These are phyloP conservation scores for Pollenia griseotomentosa DNA, from an alignment of 2,888 invertebrate species.

Conservation along the genomic window DNA sequence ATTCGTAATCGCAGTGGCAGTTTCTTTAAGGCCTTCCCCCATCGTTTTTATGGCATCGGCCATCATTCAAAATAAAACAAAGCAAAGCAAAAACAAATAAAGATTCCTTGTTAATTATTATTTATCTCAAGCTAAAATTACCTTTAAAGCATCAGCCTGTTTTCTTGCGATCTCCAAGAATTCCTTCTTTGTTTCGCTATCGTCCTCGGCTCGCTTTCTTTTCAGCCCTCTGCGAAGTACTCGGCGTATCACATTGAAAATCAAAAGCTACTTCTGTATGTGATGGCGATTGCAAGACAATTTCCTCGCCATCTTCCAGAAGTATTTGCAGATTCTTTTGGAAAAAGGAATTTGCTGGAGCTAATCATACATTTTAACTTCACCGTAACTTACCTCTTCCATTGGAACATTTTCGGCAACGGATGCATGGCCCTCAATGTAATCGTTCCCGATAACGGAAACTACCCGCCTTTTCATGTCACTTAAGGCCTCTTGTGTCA, in stretches of 20 bases:
- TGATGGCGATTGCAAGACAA: too few relatives aligned
- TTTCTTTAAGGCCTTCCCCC: neutral
- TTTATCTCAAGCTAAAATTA: neutral
- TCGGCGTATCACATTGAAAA: too few relatives aligned
- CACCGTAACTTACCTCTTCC: constrained; percentile 11
- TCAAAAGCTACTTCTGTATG: too few relatives aligned
- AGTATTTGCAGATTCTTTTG: too few relatives aligned
- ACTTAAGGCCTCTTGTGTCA: constrained; percentile 14
- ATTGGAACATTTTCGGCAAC: constrained; percentile 10
- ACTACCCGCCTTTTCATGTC: neutral
- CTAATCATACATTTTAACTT: neutral
- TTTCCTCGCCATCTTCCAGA: too few relatives aligned
- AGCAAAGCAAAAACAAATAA: neutral
- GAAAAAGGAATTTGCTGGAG: neutral
- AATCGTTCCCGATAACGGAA: neutral
- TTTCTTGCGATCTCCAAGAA: constrained; percentile 12
- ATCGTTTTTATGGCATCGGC: neutral
- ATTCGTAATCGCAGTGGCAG: neutral
- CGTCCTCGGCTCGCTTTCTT: neutral
- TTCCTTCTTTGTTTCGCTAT: neutral
- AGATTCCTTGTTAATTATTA: neutral
- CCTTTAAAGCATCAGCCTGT: constrained; percentile 23
- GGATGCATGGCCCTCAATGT: neutral
- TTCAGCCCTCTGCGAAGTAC: neutral
- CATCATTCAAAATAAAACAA: neutral